Percentiles rank a stretch among this genome's conserved stretches.
Conservation (phyloP, 2,888 invertebrate genomes). For the Lamellibrachia satsuma region DNA sequence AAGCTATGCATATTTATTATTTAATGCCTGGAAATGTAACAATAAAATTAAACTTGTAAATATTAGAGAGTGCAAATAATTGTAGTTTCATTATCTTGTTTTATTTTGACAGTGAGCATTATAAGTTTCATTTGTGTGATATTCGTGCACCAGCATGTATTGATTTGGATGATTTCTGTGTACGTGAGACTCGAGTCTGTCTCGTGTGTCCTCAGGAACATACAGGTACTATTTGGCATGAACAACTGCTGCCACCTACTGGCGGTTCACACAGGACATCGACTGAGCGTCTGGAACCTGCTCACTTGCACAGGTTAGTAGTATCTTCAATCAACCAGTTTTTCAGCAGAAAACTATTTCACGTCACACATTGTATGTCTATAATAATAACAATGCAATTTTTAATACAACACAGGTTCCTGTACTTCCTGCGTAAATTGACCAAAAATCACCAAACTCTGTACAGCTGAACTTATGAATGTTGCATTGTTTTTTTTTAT, state of each 20-base stretch:
- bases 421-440: not conserved
- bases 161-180: too few relatives aligned
- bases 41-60: too few relatives aligned
- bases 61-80: too few relatives aligned
- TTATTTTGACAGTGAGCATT: too few relatives aligned
- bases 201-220: constrained; percentile 43
- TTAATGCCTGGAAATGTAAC: too few relatives aligned
- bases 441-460: too few relatives aligned
- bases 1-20: too few relatives aligned
- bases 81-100: too few relatives aligned
- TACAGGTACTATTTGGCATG: constrained; percentile 72
- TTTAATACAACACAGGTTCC: not conserved
- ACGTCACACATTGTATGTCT: not conserved
- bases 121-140: too few relatives aligned
- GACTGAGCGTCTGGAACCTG: constrained; percentile 53
- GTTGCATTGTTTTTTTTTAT: too few relatives aligned
- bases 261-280: constrained; percentile 43
- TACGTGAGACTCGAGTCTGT: not conserved
- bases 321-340: constrained; percentile 40
- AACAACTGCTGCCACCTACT: constrained; percentile 70
- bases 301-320: constrained; percentile 67
- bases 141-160: too few relatives aligned
- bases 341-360: not conserved
- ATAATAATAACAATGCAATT: not conserved
- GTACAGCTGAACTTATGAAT: too few relatives aligned